Base-by-base conservation (phyloP, 2,113 vertebrate species). In the Galbula dea region DNA sequence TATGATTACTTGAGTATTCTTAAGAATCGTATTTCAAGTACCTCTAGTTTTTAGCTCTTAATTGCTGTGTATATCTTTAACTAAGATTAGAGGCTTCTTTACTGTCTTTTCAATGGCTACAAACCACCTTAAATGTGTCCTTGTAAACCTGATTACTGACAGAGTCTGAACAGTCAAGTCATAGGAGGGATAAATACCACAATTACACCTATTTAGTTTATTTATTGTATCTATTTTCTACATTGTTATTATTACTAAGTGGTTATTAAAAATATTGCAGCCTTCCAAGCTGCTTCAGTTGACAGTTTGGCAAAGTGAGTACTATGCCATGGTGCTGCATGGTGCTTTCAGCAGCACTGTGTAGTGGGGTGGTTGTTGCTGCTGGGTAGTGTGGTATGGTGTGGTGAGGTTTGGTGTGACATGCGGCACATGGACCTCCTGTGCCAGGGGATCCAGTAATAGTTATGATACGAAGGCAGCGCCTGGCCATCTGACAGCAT, bases 161-260 rank as follows among this genome's bases (percentile, higher is more conserved):
- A 91, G 39, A 79, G 55, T 67, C 76, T 62, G 65, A 89, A 32
- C 63, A 89, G 79, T 88, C 82, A 78, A 83, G 0, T 23, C 63
- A 68, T 88, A 68, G 52, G 4, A 57, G 37, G 87, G 48, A 91
- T 63, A 94, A 89, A 94, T n/a, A 83, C 82, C 81, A 87, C 79
- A 95, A 94, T 95, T 83, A 89, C 51, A 86, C 65, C 83, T 91
- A 94, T 95, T 95, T 94, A 93, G 84, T n/a, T n/a, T n/a, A n/a
- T n/a, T n/a, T 96, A 61, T 45, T 57, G 24, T 89, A 68, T 88
- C 6, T 9, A 22, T 88, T 81, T 80, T 85, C 80, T 75, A 49
- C 61, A 67, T 94, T 77, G 83, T 84, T 95, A 80, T 85, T 92
- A 85, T 77, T 83, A 81, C 77, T 29, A 46, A 72, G 68, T 41